Conservation (phyloP, 2,113 vertebrate species). For the Cromileptes altivelis region DNA sequence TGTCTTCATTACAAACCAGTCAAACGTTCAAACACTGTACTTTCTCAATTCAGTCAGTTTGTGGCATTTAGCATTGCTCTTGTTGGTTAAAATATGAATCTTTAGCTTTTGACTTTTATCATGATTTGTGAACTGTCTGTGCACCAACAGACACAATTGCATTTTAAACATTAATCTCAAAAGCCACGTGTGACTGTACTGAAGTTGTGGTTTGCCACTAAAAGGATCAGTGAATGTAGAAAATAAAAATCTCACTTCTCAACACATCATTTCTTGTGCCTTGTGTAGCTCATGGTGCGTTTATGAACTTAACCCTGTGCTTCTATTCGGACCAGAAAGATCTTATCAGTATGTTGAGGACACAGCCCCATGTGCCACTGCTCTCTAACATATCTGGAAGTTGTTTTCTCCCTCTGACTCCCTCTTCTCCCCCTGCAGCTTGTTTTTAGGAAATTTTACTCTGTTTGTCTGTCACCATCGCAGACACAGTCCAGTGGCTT, state of each 20-base stretch:
- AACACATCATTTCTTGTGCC: not conserved
- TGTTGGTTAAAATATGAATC: not conserved
- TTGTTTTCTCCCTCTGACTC: not conserved
- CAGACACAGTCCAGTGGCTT: slow-evolving; percentile 56
- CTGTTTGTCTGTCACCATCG: slow-evolving; percentile 34
- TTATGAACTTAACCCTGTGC: not conserved
- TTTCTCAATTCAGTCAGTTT: not conserved
- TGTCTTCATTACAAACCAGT: not conserved
- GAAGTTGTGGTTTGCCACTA: slow-evolving; percentile 34
- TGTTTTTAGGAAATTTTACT: slow-evolving; percentile 66
- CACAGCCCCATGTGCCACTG: not conserved
- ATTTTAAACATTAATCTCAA: slow-evolving; percentile 16
- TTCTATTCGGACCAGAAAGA: not conserved
- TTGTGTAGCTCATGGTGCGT: not conserved
- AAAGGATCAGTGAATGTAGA: slow-evolving; percentile 50
- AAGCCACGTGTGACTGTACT: slow-evolving; percentile 30
- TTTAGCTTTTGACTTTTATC: not conserved
- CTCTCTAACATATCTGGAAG: not conserved
- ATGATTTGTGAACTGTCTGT: slow-evolving; percentile 21
- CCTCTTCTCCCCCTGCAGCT: slow-evolving; percentile 8
- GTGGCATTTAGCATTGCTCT: not conserved
- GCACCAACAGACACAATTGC: not conserved
- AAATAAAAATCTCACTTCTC: slow-evolving; percentile 40
- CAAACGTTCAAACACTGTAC: not conserved
- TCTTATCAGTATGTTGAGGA: not conserved